Conservation (phyloP, 2,113 vertebrate genomes). For the Phyllostomus hastatus region DNA sequence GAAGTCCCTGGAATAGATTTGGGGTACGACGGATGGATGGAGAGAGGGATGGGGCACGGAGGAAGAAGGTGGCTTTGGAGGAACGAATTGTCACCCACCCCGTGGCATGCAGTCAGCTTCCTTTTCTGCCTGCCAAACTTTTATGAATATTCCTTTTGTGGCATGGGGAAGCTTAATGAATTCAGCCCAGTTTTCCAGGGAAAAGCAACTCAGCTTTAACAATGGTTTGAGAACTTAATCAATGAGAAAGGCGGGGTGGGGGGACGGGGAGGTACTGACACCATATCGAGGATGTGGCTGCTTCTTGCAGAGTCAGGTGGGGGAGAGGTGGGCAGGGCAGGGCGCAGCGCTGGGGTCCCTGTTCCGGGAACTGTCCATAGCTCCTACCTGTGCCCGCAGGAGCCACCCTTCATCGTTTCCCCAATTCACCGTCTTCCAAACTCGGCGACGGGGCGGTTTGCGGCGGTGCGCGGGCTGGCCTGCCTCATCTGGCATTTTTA, state of each 20-base stretch:
- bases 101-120: conserved; percentile 35
- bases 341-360: background rate
- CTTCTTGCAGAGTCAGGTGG: conserved; percentile 53
- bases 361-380: background rate
- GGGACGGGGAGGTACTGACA: background rate
- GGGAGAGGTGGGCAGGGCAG: conserved; percentile 50
- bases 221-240: conserved; percentile 59
- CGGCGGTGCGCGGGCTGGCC: conserved; percentile 28
- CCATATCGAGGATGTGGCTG: conserved; percentile 28
- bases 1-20: conserved; percentile 77
- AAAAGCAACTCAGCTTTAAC: background rate
- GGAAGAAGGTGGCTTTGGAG: conserved; percentile 57
- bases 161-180: conserved; percentile 47
- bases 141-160: conserved; percentile 74
- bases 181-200: conserved; percentile 51
- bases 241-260: conserved; percentile 21
- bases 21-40: conserved; percentile 52
- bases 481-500: conserved; percentile 66
- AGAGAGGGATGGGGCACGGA: conserved; percentile 44
- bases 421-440: background rate
- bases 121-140: conserved; percentile 73
- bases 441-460: background rate
- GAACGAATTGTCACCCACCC: conserved; percentile 60
- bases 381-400: conserved; percentile 61
- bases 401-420: background rate